These are phyloP conservation scores for Mastomys natalensis DNA, from an alignment of 2,113 vertebrate genomes.

Conservation along the genomic window DNA sequence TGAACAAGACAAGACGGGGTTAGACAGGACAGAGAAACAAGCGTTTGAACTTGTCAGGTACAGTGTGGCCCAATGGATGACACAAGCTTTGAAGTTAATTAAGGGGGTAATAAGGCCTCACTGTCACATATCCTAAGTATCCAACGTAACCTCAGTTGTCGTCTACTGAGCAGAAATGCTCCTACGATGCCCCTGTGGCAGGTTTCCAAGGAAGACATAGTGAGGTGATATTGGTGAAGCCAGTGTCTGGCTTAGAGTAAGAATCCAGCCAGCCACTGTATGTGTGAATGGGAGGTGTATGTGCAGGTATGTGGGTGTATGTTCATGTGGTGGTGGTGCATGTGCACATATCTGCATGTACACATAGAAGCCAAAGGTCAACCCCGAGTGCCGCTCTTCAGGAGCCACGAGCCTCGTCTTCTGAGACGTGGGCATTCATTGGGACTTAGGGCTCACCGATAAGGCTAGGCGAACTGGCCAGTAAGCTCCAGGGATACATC, in stretches of 20 bases:
- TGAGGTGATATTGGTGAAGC: not conserved
- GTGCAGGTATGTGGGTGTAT: not conserved
- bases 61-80: not conserved
- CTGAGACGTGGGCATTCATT: not conserved
- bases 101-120: not conserved
- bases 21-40: not conserved
- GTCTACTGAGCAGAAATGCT: not conserved
- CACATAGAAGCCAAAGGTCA: not conserved
- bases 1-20: not conserved
- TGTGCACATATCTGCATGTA: not conserved
- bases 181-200: not conserved
- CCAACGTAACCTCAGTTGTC: not conserved
- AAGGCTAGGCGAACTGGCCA: not conserved
- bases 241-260: not conserved
- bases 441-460: not conserved
- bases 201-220: not conserved
- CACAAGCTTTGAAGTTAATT: not conserved
- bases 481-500: not conserved
- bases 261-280: not conserved
- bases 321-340: not conserved
- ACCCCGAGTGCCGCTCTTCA: not conserved
- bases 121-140: accelerated
- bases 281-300: not conserved
- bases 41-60: not conserved
- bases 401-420: not conserved